These are phyloP conservation scores for Centropus bengalensis DNA, from an alignment of 2,113 vertebrate genomes.

Conservation along the genomic window DNA sequence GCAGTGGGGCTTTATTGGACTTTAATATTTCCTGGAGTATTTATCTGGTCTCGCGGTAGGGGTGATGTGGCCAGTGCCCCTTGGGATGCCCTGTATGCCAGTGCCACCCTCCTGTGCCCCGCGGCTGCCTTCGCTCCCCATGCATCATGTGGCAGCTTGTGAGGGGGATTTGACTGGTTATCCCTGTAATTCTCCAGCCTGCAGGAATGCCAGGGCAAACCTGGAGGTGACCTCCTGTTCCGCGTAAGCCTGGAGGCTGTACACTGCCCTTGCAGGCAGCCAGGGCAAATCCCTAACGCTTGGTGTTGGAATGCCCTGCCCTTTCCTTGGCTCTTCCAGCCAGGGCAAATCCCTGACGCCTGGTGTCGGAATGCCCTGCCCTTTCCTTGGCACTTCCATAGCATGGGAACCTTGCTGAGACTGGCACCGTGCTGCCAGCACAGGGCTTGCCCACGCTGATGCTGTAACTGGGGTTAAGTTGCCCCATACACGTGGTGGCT, in stretches of 20 bases:
- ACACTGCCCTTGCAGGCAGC: rapidly evolving
- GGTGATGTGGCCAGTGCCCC: neutral
- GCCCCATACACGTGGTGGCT: rapidly evolving
- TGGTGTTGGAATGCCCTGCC: too few species aligned
- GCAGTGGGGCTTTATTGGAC: too few species aligned
- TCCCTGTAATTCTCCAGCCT: neutral
- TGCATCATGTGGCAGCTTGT: neutral
- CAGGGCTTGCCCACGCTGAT: neutral
- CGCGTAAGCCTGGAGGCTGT: rapidly evolving
- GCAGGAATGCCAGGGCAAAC: neutral
- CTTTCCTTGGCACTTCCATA: rapidly evolving
- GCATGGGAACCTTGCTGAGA: rapidly evolving
- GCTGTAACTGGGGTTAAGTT: neutral
- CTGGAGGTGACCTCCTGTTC: neutral
- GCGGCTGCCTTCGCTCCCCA: rapidly evolving
- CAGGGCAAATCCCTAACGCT: too few species aligned
- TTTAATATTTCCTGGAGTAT: neutral
- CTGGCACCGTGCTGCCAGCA: neutral
- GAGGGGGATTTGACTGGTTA: neutral
- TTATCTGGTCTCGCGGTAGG: neutral
- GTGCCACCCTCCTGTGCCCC: neutral
- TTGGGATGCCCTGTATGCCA: neutral
- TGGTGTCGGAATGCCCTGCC: rapidly evolving
- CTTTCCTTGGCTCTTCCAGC: too few species aligned
- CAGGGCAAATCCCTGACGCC: rapidly evolving